Conservation (phyloP, 2,797 vertebrate genomes). For the Toxotes lorentzi region DNA sequence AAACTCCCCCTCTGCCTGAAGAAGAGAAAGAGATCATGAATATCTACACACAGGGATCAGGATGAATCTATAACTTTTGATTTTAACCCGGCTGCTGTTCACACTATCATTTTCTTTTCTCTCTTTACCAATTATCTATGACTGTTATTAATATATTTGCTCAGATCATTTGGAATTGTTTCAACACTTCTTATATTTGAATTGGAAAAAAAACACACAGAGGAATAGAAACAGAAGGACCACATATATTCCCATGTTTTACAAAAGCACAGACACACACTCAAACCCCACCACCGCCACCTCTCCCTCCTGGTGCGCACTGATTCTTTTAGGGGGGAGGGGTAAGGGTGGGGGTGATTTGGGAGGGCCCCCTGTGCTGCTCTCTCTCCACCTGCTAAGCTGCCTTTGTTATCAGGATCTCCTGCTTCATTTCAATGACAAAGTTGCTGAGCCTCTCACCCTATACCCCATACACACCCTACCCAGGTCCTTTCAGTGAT, state of each 20-base stretch:
- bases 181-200: not conserved
- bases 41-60: conserved; percentile 6
- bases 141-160: not conserved
- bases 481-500: conserved; percentile 72
- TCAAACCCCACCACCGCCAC: not conserved
- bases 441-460: conserved; percentile 85
- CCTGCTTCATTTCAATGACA: conserved; percentile 90
- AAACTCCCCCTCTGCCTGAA: conserved; percentile 63
- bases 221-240: not conserved
- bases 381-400: conserved; percentile 95
- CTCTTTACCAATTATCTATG: too few relatives aligned
- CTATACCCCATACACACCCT: conserved; percentile 15
- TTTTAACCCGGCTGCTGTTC: not conserved
- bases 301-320: conserved; percentile 15
- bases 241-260: conserved; percentile 1
- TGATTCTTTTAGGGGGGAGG: conserved; percentile 27
- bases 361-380: conserved; percentile 70
- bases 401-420: conserved; percentile 86
- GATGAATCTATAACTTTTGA: not conserved
- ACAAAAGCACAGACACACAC: not conserved
- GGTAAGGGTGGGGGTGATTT: conserved; percentile 10
- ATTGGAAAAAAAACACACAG: not conserved
- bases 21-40: conserved; percentile 29
- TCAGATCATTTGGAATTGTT: not conserved
- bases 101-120: not conserved